Base-by-base conservation (phyloP, 2,888 invertebrate species). In the Caenorhabditis becei region DNA sequence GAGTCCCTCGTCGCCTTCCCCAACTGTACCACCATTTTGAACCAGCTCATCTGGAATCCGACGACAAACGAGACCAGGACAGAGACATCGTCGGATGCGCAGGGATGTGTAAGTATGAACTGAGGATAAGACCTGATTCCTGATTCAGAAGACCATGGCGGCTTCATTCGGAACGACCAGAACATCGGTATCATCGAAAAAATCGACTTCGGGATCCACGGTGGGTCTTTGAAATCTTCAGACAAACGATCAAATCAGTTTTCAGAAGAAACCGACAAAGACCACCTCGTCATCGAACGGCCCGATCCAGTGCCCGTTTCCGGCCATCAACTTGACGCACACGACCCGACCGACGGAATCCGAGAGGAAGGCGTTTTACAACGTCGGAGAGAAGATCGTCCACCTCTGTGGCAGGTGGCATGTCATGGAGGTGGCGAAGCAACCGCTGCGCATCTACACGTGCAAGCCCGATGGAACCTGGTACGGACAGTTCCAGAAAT, bases 21-120 rank as follows among this genome's bases (percentile, higher is more conserved):
- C 14, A 72, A 77, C 16, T 77, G 77, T 16, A 77, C 77, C 0
- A 77, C 77, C 0, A 37, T 56, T 2, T 37, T 69, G 0, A n/a
- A 8, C 5, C 67, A 77, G 7, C 23, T 67, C 32, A 61, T 77
- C 18, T 56, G 26, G 14, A 65, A 58, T 16, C 72, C 72, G 16
- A 20, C 20, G 0, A 72, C 56, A 1, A 72, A 65, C 23, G 35
- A 26, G 20, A 72, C 72, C 0, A 20, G 77, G 18, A 77, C 54
- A 3, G 77, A 67, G 10, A 58, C 37, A 0, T 51, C 37, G 4
- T 11, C 47, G 1, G 77, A 77, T 56, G 56, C 69, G 1, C 23
- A 77, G 20, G 77, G 77, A 51, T 74, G 74, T 58, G 74, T 74
- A 35, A 56, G 74, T 59, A 41, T 14, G 41, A 5, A 41, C 20